Base-by-base conservation (phyloP, 2,888 invertebrate genomes). In the Lasioglossum pauxillum region DNA sequence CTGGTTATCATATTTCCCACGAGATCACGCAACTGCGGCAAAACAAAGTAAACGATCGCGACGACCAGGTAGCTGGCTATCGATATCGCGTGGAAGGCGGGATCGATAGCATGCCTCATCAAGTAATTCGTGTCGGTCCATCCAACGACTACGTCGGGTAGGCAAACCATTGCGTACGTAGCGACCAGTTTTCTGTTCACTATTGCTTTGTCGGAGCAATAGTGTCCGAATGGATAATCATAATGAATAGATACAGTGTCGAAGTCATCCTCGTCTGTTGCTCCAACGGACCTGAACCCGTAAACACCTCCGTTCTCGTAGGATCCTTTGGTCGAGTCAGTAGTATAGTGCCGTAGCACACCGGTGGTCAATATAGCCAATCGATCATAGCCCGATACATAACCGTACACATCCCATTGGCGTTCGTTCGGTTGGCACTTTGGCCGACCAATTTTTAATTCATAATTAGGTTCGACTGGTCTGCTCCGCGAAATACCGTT, bases 1-100 rank as follows among this genome's bases (percentile, higher is more conserved):
- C 98, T 98, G 1, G 98, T 98, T 84, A 98, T 97, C 88, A 98
- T 98, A 94, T 98, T 98, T 4, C 98, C 98, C 57, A 98, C 97
- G 76, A 98, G 96, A 95, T 98, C 98, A 93, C 98, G 96, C 81
- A 98, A 95, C 77, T 98, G 98, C 23, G 98, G 98, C 93, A 98
- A 95, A 64, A 98, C 97, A 95, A 98, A 98, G 93, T 98, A 98
- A 86, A 98, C 96, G 73, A 98, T 96, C 8, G 98, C 97, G 60
- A 98, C 97, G 23, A 97, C 94, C 78, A 98, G 95, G 90, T 97
- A 97, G 88, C 97, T 96, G 73, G 97, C 95, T 91, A 98, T 97
- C 23, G 97, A 96, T 77, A 98, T 96, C 0, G 96, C 97, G 95
- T 98, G 98, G 88, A 97, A 97, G 74, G 97, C 95, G 16, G 98